A percentile compares a stretch with the other conserved stretches of the same genome.
These are phyloP conservation scores for Argentina silus DNA, from an alignment of 2,797 vertebrate genomes.

Conservation along the genomic window DNA sequence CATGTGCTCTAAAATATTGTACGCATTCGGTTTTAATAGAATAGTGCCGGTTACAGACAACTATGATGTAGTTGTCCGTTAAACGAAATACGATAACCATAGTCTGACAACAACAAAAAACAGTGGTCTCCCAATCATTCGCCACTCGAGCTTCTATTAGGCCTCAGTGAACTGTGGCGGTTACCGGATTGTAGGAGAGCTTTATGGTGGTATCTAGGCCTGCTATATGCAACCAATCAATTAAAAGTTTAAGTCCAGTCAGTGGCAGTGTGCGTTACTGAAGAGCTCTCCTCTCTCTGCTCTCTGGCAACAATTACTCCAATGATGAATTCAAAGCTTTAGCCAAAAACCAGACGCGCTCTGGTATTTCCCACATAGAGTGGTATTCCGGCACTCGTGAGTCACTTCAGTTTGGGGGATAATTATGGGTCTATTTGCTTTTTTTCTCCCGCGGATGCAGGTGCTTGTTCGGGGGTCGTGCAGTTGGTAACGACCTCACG, in stretches of 20 bases:
- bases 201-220: constrained; percentile 28
- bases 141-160: too few species aligned
- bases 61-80: too few species aligned
- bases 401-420: not conserved
- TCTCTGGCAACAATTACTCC: constrained; percentile 76
- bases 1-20: too few species aligned
- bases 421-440: not conserved
- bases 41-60: too few species aligned
- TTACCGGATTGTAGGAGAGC: constrained; percentile 29
- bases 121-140: too few species aligned
- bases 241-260: constrained; percentile 59
- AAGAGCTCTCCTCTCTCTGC: constrained; percentile 43
- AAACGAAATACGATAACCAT: too few species aligned
- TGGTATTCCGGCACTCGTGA: constrained; percentile 9
- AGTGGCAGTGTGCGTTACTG: constrained; percentile 18
- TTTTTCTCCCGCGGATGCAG: constrained; percentile 7
- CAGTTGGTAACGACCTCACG: not conserved
- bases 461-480: constrained; percentile 10
- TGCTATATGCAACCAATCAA: constrained; percentile 53
- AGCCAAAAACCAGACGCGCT: constrained; percentile 57
- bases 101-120: too few species aligned
- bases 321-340: constrained; percentile 62
- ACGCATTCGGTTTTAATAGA: too few species aligned
- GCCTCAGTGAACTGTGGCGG: not conserved
- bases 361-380: constrained; percentile 58